Evolutionary conservation across 2,113 vertebrate genomes (phyloP).

Genomic region (Cranoglanis bouderius): DNA sequence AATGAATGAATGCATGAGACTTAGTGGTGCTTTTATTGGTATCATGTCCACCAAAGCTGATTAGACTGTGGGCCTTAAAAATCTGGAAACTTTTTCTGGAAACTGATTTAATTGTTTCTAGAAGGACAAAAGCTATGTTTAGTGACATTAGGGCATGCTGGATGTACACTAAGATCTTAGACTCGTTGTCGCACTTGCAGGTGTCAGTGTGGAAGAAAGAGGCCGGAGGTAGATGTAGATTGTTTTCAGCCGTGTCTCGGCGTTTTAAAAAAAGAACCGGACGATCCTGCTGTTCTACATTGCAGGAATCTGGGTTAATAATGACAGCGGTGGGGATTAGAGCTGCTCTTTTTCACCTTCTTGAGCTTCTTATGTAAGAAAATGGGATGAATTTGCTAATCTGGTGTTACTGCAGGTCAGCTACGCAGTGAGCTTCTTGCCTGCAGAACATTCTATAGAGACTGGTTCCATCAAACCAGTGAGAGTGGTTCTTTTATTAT

Average conservation of each 20-base stretch:
- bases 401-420: neutral
- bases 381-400: neutral
- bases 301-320: slow-evolving; percentile 25
- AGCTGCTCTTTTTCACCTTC: neutral
- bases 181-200: neutral
- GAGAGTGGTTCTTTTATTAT: neutral
- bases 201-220: neutral
- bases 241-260: neutral
- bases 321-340: slow-evolving; percentile 5
- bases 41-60: too few species aligned
- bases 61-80: neutral
- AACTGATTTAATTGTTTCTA: neutral
- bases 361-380: neutral
- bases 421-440: too few species aligned
- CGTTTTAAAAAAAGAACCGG: neutral
- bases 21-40: too few species aligned
- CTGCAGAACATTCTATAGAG: neutral
- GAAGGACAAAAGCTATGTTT: neutral
- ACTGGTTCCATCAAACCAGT: neutral
- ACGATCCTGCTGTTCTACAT: neutral
- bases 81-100: neutral
- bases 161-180: neutral
- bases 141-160: neutral
- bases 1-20: neutral
- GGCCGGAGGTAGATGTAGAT: neutral